Conservation (phyloP, 1,140 invertebrate genomes). For the Pseudomyrmex flavicornis region DNA sequence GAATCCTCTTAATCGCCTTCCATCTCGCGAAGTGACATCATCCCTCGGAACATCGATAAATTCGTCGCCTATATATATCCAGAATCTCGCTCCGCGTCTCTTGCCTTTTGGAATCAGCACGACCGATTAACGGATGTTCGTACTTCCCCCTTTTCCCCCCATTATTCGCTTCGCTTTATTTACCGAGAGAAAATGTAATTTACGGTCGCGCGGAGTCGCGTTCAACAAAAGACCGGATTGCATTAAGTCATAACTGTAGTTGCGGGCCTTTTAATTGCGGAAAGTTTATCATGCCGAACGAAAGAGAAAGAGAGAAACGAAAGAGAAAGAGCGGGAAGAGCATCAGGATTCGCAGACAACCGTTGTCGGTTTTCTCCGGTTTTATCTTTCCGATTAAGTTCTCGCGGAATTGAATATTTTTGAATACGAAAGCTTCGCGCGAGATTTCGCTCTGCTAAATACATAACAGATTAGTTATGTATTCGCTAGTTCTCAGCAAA, state of each 20-base stretch:
- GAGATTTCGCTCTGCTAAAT: not conserved
- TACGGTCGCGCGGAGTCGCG: slow-evolving; percentile 3
- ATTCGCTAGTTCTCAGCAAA: too few relatives aligned
- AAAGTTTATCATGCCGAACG: slow-evolving; percentile 39
- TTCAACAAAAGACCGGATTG: slow-evolving; percentile 36
- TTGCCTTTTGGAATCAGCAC: slow-evolving; percentile 17
- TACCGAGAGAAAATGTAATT: slow-evolving; percentile 40
- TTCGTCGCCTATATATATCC: slow-evolving; percentile 11
- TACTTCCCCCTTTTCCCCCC: not conserved
- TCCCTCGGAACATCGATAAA: slow-evolving; percentile 26
- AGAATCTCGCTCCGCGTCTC: not conserved
- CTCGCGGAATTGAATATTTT: slow-evolving; percentile 38
- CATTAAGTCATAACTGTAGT: slow-evolving; percentile 47
- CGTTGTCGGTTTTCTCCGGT: not conserved
- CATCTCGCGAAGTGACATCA: slow-evolving; percentile 20
- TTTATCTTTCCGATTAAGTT: slow-evolving; percentile 8
- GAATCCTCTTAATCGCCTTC: slow-evolving; percentile 44
- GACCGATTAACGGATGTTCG: slow-evolving; percentile 36
- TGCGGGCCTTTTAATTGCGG: slow-evolving; percentile 37
- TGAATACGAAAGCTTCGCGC: not conserved
- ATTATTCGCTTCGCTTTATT: not conserved
- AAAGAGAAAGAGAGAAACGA: not conserved
- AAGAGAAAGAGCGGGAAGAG: too few relatives aligned
- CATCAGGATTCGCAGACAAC: too few relatives aligned
- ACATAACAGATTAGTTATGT: not conserved